Conservation (phyloP, 1,140 invertebrate species). For the Hermatobates lingyangjiaoensis region DNA sequence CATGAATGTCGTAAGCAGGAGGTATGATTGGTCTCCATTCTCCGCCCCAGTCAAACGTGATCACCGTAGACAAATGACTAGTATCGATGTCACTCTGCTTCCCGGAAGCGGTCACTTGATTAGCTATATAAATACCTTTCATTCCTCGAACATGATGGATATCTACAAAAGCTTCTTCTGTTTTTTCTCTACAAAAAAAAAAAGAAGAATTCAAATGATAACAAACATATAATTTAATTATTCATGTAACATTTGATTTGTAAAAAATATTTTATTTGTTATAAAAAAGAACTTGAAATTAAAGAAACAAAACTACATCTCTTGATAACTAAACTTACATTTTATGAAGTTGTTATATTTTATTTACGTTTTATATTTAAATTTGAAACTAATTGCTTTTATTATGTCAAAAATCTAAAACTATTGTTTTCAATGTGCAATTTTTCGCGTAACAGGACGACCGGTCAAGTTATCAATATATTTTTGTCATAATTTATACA, state of each 20-base stretch:
- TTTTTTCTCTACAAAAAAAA: slow-evolving; percentile 39
- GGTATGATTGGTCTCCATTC: slow-evolving; percentile 54
- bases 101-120: slow-evolving; percentile 33
- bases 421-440: no score
- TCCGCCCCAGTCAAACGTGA: slow-evolving; percentile 74
- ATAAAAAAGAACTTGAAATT: no score
- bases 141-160: slow-evolving; percentile 72
- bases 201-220: not conserved
- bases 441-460: no score
- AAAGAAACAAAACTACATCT: no score
- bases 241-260: not conserved
- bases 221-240: no score
- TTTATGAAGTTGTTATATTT: no score
- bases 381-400: no score
- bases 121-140: slow-evolving; percentile 75
- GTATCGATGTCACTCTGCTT: slow-evolving; percentile 30
- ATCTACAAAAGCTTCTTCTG: slow-evolving; percentile 70
- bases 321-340: no score
- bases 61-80: slow-evolving; percentile 56
- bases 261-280: not conserved
- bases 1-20: slow-evolving; percentile 42
- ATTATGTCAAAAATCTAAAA: no score
- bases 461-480: no score
- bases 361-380: no score
- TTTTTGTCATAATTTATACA: no score